Evolutionary conservation across 2,888 invertebrate genomes (phyloP), one percentile per base, ranked within the genome.

Genomic region (Terebella lapidaria): DNA sequence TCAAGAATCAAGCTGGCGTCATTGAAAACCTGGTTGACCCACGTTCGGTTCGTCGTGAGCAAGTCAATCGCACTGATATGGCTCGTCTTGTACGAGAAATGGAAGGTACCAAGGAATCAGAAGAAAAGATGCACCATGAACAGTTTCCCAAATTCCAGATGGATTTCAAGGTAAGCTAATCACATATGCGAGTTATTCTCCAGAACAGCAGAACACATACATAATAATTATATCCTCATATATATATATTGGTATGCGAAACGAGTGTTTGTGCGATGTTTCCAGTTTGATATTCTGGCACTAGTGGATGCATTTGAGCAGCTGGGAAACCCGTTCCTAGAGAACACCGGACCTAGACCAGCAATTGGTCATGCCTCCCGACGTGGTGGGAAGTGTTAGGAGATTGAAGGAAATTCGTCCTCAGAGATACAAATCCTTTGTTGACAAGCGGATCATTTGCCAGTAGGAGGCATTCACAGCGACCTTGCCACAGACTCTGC

Each of bases 101-200:
- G 56, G 56, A 62, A 26, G 47, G 56, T 22, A 28, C 3, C 25
- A 26, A 61, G 26, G 61, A 61, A 20, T 61, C 59, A 42, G 61
- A 61, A 25, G 61, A 61, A 29, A 25, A n/a, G 45, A 55, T 22
- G 25, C 61, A 61, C 25, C 61, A 61, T 61, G 61, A 61, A 46
- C 61, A 61, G 29, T 61, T 54, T 47, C 22, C n/a, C 18, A 54
- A 62, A 24, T 61, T 27, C 25, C 61, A 62, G 29, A 3, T 15
- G 22, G 35, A 56, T 25, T 61, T 35, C 28, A 61, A 61, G 59
- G 59, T 61, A 61, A 60, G 42, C 59, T 5, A 5, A 20, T 18
- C 49, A 18, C 5, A 5, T 20, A 5, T 20, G 49, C 5, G 5
- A 5, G 22, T 20, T 49, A 20, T 10, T 49, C 10, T 22, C 4